These are phyloP conservation scores for Aphyosemion australe DNA, from an alignment of 2,113 vertebrate genomes.

Conservation along the genomic window DNA sequence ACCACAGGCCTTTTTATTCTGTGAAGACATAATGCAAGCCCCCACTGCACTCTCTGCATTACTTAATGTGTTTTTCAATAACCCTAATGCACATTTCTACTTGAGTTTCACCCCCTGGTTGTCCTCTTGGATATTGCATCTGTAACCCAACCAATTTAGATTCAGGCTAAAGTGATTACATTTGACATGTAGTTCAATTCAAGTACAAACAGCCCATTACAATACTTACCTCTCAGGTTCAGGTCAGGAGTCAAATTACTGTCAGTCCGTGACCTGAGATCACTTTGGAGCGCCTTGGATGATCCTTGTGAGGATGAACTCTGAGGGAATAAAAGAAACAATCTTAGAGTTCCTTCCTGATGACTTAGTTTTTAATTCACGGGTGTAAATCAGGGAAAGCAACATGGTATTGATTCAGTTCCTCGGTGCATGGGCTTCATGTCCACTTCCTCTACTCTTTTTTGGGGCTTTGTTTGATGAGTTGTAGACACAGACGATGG, in stretches of 20 bases:
- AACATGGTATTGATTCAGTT: neutral
- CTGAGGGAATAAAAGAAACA: conserved; percentile 14
- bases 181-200: conserved; percentile 9
- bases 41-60: neutral
- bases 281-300: conserved; percentile 15
- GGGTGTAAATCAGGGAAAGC: neutral
- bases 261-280: conserved; percentile 40
- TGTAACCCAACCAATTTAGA: conserved; percentile 14
- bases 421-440: neutral
- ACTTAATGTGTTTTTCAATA: neutral
- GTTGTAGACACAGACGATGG: conserved; percentile 21
- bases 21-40: neutral
- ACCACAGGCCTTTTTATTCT: neutral
- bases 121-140: neutral
- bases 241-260: conserved; percentile 34
- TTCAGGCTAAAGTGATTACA: conserved; percentile 16
- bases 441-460: neutral
- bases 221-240: conserved; percentile 11
- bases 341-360: conserved; percentile 22
- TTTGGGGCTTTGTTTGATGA: conserved; percentile 17
- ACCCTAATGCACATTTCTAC: neutral
- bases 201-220: neutral
- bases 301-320: conserved; percentile 11
- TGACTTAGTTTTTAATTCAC: conserved; percentile 28
- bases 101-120: neutral